Conservation (phyloP, 1,140 invertebrate species). For the Ephestia elutella region DNA sequence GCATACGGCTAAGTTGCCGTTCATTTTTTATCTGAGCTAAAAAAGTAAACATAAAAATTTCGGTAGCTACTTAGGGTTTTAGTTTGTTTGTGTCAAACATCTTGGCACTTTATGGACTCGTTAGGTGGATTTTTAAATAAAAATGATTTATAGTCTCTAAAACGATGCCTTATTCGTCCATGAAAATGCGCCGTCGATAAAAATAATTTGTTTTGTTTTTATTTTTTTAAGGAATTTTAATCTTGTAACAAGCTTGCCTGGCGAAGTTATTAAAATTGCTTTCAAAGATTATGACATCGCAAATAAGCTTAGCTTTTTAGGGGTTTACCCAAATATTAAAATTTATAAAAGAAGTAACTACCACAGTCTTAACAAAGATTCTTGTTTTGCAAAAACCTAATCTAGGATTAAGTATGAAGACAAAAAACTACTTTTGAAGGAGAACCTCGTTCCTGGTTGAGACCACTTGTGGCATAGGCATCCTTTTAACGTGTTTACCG, state of each 20-base stretch:
- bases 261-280: not conserved
- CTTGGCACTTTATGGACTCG: conserved; percentile 39
- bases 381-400: not conserved
- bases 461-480: not conserved
- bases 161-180: conserved; percentile 18
- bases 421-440: not conserved
- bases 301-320: not conserved
- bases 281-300: not conserved
- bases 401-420: not conserved
- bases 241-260: not conserved
- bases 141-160: conserved; percentile 42
- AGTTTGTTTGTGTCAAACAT: conserved; percentile 38
- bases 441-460: not conserved
- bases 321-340: not conserved
- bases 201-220: not conserved
- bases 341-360: not conserved
- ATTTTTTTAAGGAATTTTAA: not conserved
- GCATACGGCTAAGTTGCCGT: conserved; percentile 6
- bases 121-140: conserved; percentile 41
- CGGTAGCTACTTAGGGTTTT: conserved; percentile 47
- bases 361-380: not conserved
- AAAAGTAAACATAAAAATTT: conserved; percentile 41
- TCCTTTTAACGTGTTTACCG: conserved; percentile 8
- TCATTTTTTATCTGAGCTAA: conserved; percentile 38
- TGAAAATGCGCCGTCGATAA: conserved; percentile 7